These are phyloP conservation scores for Peromyscus californicus DNA, from an alignment of 2,113 vertebrate species.

Conservation along the genomic window DNA sequence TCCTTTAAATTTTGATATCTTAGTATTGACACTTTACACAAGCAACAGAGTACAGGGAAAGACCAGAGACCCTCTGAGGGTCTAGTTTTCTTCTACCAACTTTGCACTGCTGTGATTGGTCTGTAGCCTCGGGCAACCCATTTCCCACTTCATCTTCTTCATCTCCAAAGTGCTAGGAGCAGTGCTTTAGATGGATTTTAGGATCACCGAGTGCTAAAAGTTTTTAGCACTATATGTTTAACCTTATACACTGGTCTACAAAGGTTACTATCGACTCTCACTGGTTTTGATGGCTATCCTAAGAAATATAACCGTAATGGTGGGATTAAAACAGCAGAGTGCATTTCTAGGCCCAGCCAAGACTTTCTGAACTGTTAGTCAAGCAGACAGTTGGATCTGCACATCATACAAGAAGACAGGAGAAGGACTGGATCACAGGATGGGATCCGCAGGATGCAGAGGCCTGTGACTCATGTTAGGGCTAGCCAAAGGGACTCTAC, in stretches of 20 bases:
- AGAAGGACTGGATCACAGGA: background rate
- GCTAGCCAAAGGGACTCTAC: background rate
- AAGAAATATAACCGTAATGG: background rate
- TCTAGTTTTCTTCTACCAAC: background rate
- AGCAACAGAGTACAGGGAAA: background rate
- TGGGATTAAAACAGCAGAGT: background rate
- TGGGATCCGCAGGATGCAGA: background rate
- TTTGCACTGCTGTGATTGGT: background rate
- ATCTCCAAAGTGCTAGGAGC: background rate
- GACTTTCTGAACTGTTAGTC: constrained; percentile 49
- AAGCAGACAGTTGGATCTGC: background rate
- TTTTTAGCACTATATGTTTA: background rate
- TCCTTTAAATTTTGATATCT: background rate
- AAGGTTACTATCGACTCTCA: background rate
- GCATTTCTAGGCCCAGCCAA: background rate
- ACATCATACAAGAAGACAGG: background rate
- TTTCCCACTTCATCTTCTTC: background rate
- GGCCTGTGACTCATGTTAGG: background rate
- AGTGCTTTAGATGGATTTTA: background rate
- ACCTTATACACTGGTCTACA: constrained; percentile 28
- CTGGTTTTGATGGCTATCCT: constrained; percentile 28
- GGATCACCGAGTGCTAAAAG: background rate
- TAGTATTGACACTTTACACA: background rate
- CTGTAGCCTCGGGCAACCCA: background rate
- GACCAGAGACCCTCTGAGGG: background rate